phyloP scores from a whole-genome alignment of 2,797 vertebrate species.

The Varecia variegata region DNA sequence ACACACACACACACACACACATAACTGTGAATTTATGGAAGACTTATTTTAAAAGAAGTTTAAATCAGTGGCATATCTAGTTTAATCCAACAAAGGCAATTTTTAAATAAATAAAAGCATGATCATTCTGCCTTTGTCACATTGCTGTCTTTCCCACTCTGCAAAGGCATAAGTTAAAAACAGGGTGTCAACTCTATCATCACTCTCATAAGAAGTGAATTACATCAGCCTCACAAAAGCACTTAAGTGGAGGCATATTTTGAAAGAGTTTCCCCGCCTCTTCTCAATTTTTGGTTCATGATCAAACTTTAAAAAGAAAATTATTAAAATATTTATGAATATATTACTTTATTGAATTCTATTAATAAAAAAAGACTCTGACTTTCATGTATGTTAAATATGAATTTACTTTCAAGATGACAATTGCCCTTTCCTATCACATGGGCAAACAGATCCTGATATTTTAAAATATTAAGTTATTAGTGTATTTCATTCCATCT shows the following conservation, averaged over 20 bases:
- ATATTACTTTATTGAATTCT: background rate
- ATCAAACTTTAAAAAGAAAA: background rate
- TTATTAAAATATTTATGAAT: background rate
- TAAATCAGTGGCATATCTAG: background rate
- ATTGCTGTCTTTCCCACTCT: background rate
- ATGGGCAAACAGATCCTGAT: background rate
- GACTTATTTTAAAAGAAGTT: background rate
- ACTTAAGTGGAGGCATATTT: background rate
- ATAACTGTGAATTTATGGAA: background rate
- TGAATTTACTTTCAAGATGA: background rate
- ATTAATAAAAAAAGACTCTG: background rate
- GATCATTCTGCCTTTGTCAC: background rate
- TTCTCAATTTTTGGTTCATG: background rate
- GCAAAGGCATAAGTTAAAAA: background rate
- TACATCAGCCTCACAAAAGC: background rate
- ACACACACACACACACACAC: background rate
- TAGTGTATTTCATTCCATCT: slow-evolving; percentile 18
- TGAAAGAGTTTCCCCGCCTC: background rate
- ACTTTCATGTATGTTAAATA: background rate
- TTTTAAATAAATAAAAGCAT: slow-evolving; percentile 10
- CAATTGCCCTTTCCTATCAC: background rate
- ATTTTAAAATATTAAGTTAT: slow-evolving; percentile 11
- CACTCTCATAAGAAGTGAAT: slow-evolving; percentile 13
- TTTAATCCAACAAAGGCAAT: background rate
- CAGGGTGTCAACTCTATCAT: background rate